These are phyloP conservation scores for Eugnorisma glareosa DNA, from an alignment of 2,888 invertebrate species.

Conservation along the genomic window DNA sequence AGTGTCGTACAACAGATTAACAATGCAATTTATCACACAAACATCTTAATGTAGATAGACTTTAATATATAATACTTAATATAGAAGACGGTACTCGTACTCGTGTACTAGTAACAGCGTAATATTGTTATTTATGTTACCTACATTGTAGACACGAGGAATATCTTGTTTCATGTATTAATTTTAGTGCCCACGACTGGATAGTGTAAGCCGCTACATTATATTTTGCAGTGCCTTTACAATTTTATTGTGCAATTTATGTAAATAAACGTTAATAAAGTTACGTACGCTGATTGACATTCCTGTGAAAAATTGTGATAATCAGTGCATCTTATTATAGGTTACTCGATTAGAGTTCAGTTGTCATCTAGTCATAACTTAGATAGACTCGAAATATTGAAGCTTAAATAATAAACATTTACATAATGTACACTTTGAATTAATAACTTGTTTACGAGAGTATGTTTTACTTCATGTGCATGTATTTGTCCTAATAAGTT, in stretches of 20 bases:
- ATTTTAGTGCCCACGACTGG: constrained; percentile 60
- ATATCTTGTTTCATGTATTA: constrained; percentile 45
- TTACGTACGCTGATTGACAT: constrained; percentile 67
- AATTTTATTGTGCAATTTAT: constrained; percentile 68
- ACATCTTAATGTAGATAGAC: constrained; percentile 55
- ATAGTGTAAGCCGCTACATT: constrained; percentile 65
- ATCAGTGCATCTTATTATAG: constrained; percentile 67
- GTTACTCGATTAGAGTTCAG: constrained; percentile 51
- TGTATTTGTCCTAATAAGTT: constrained; percentile 48
- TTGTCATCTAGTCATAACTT: constrained; percentile 73
- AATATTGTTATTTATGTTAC: constrained; percentile 57
- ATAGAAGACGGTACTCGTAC: constrained; percentile 57
- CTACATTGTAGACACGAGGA: constrained; percentile 32
- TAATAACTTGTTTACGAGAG: constrained; percentile 35
- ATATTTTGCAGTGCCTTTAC: constrained; percentile 79
- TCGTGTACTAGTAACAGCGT: constrained; percentile 59
- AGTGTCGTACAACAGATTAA: constrained; percentile 30
- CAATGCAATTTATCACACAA: constrained; percentile 58
- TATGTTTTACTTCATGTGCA: constrained; percentile 41
- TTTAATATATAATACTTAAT: constrained; percentile 52
- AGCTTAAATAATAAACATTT: constrained; percentile 47
- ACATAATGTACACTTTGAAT: constrained; percentile 39
- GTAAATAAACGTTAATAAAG: constrained; percentile 54
- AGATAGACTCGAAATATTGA: constrained; percentile 67
- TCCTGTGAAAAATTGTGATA: constrained; percentile 68